Evolutionary conservation across 2,888 invertebrate genomes (phyloP).

Genomic region (Drosophila mayaguana): DNA sequence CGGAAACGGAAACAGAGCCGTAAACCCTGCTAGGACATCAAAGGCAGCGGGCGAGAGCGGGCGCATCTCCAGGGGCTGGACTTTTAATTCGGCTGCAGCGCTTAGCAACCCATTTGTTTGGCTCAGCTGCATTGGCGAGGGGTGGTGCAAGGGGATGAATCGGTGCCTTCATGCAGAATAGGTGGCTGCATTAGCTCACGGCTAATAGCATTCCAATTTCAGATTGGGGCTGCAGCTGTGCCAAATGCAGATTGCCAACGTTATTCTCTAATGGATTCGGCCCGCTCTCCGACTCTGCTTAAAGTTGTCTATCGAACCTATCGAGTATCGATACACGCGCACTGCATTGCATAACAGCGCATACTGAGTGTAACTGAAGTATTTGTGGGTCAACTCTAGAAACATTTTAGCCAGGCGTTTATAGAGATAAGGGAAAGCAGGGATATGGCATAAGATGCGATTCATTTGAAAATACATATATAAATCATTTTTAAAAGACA

Average conservation of each 20-base stretch:
- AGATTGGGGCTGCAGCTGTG: slow-evolving; percentile 31
- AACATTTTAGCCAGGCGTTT: neutral
- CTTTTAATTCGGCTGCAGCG: slow-evolving; percentile 73
- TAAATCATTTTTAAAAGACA: too few species aligned
- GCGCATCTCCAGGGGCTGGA: slow-evolving; percentile 29
- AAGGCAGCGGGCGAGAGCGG: slow-evolving; percentile 1
- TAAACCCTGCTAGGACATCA: slow-evolving; percentile 33
- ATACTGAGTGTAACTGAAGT: too few species aligned
- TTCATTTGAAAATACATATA: too few species aligned
- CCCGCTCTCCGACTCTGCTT: neutral
- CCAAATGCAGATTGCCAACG: slow-evolving; percentile 17
- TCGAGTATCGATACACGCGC: slow-evolving; percentile 11
- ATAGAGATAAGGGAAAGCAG: neutral
- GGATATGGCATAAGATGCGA: too few species aligned
- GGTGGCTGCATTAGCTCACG: slow-evolving; percentile 41
- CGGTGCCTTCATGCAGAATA: neutral
- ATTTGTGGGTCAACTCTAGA: neutral
- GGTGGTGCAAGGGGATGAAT: neutral
- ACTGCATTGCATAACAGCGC: neutral
- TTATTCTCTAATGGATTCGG: neutral
- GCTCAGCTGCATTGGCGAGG: slow-evolving; percentile 7
- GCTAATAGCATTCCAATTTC: slow-evolving; percentile 58
- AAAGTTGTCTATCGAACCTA: neutral
- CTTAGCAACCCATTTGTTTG: slow-evolving; percentile 57
- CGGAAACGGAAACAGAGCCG: slow-evolving; percentile 39